Conservation (phyloP, 2,888 invertebrate species). For the Diaphora mendica region DNA sequence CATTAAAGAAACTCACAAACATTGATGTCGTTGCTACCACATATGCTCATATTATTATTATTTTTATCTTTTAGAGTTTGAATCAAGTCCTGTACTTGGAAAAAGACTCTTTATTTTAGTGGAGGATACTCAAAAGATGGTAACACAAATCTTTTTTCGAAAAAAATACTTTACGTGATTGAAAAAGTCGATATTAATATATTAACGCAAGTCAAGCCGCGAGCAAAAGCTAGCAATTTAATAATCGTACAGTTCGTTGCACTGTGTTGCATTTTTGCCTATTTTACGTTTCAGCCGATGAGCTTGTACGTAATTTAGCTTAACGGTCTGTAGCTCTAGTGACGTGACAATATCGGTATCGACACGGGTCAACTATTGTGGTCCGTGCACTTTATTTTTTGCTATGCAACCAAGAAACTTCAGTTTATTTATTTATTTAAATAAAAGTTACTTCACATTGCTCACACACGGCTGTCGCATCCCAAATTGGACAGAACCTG, state of each 20-base stretch:
- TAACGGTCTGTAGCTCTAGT: slow-evolving; percentile 66
- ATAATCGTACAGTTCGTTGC: slow-evolving; percentile 55
- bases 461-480: no score
- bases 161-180: background rate
- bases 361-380: slow-evolving; percentile 56
- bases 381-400: slow-evolving; percentile 24
- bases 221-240: background rate
- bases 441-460: no score
- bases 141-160: no score
- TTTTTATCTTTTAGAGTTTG: background rate
- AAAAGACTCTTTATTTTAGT: background rate
- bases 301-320: slow-evolving; percentile 69
- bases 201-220: background rate
- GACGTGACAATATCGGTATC: slow-evolving; percentile 75
- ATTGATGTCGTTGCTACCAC: background rate
- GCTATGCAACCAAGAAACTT: no score
- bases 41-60: background rate
- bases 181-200: background rate
- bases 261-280: slow-evolving; percentile 57
- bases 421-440: no score
- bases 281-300: slow-evolving; percentile 36
- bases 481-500: no score
- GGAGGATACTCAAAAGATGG: no score
- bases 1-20: background rate
- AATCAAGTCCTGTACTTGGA: background rate